A percentile compares a stretch with the other conserved stretches of the same genome.
Evolutionary conservation across 2,797 vertebrate species (phyloP).

Genomic region (Myotis vivesi): DNA sequence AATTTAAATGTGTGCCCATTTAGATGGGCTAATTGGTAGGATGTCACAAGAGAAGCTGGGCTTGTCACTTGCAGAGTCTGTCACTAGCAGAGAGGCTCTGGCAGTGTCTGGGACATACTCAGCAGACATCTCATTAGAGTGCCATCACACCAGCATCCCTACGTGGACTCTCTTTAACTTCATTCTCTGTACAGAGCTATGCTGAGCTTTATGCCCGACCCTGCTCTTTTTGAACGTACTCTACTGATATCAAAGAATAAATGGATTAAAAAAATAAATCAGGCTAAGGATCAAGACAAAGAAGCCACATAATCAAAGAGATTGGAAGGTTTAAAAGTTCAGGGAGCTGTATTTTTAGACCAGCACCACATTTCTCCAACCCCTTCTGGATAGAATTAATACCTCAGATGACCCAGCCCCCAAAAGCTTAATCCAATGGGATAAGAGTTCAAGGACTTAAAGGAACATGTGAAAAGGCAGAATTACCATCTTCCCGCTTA

Average conservation of each 20-base stretch:
- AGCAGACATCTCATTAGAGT: conserved; percentile 23
- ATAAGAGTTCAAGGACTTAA: conserved; percentile 71
- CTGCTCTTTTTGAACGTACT: conserved; percentile 55
- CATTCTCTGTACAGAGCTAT: not conserved
- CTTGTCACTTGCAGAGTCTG: conserved; percentile 64
- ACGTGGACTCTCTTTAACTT: not conserved
- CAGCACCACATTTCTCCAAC: conserved; percentile 44
- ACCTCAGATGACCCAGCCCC: conserved; percentile 68
- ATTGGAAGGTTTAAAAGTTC: conserved; percentile 72
- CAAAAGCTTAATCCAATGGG: conserved; percentile 64
- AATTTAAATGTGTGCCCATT: not conserved
- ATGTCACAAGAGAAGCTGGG: not conserved
- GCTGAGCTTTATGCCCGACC: conserved; percentile 39
- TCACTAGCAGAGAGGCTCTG: conserved; percentile 42
- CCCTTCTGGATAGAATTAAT: conserved; percentile 60
- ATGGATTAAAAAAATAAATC: conserved; percentile 44
- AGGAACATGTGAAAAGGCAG: conserved; percentile 57
- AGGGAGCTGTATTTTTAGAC: conserved; percentile 74
- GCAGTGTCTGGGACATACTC: not conserved
- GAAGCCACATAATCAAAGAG: conserved; percentile 56
- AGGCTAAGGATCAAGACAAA: conserved; percentile 62
- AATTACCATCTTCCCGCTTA: conserved; percentile 69
- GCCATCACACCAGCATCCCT: not conserved
- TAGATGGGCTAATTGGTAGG: conserved; percentile 55
- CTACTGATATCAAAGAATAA: conserved; percentile 62